Percentiles rank a stretch among this genome's conserved stretches.
Evolutionary conservation across 1,140 invertebrate genomes (phyloP).

Genomic region (Drosophila elegans): DNA sequence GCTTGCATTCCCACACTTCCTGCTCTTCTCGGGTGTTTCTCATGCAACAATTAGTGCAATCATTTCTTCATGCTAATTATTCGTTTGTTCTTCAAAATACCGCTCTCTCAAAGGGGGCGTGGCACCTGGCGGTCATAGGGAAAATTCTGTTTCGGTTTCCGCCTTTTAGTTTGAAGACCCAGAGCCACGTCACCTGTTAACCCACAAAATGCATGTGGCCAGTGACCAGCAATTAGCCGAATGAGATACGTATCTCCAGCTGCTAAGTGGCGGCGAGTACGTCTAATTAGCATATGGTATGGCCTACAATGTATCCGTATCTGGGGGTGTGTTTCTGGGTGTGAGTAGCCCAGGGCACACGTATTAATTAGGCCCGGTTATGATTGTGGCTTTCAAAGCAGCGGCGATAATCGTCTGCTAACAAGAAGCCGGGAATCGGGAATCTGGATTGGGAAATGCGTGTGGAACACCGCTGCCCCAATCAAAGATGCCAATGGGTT

Average conservation of each 20-base stretch:
- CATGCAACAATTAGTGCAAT: slow-evolving; percentile 77
- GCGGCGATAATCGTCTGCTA: slow-evolving; percentile 52
- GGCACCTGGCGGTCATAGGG: slow-evolving; percentile 62
- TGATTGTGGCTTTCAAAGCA: slow-evolving; percentile 35
- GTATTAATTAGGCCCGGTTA: slow-evolving; percentile 46
- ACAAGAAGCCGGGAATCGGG: slow-evolving; percentile 32
- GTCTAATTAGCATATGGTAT: slow-evolving; percentile 72
- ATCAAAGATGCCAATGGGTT: slow-evolving; percentile 10
- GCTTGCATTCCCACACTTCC: slow-evolving; percentile 67
- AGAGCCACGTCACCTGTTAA: slow-evolving; percentile 72
- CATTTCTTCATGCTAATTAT: slow-evolving; percentile 78
- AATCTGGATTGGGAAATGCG: slow-evolving; percentile 22
- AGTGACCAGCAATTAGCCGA: slow-evolving; percentile 71
- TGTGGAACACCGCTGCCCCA: slow-evolving; percentile 12
- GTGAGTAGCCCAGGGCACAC: slow-evolving; percentile 36
- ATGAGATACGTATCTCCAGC: slow-evolving; percentile 56
- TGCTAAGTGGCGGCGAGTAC: slow-evolving; percentile 47
- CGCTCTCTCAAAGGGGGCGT: slow-evolving; percentile 51
- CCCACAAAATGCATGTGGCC: slow-evolving; percentile 64
- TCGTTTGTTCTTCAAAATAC: slow-evolving; percentile 52
- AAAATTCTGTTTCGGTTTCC: slow-evolving; percentile 34
- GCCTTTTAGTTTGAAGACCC: slow-evolving; percentile 13
- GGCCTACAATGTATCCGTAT: slow-evolving; percentile 19
- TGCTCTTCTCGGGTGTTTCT: slow-evolving; percentile 24
- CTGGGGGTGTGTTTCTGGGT: slow-evolving; percentile 39